Base-by-base conservation (phyloP, 2,113 vertebrate genomes). In the Dicentrarchus labrax region DNA sequence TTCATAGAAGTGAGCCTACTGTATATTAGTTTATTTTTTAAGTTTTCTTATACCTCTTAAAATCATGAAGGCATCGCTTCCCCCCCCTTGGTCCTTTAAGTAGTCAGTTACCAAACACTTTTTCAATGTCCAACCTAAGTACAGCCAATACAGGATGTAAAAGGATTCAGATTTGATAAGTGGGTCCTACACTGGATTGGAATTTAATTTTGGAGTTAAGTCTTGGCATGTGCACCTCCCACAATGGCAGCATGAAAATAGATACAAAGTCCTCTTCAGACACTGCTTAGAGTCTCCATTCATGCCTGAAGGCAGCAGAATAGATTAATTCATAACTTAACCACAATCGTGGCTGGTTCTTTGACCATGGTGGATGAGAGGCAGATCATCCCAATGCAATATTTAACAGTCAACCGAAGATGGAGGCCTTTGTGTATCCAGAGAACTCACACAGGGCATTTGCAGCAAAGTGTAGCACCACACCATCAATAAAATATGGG, bases 361-460 rank as follows among this genome's bases (percentile, higher is more conserved):
- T 66, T 77, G 64, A 82, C 81, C 59, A 6, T 47, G 74, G 66
- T 45, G 72, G 62, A 70, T 61, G 68, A 84, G 86, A 79, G 45
- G 67, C 15, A 2, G 70, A 68, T 86, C 68, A 76, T 90, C 74
- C 71, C 67, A 24, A 54, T 93, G 81, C 70, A 93, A 84, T 90
- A 92, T 86, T 90, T 83, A 90, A 83, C 59, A 76, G 80, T 62
- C 59, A 67, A n/a, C 81, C 80, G 70, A 83, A 82, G 73, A 83
- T 69, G 15, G 67, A 67, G 43, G 64, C 82, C 83, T 81, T 75
- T 72, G 67, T 65, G 82, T 75, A 19, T 88, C 60, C 41, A 48
- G 15, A 84, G 24, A 86, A 76, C 80, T 82, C 80, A 47, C 80
- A 38, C 50, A 43, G 78, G 65, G 84, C 24, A 50, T 85, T 67